Conservation (phyloP, 2,797 vertebrate species). For the Chloroceryle amazona region DNA sequence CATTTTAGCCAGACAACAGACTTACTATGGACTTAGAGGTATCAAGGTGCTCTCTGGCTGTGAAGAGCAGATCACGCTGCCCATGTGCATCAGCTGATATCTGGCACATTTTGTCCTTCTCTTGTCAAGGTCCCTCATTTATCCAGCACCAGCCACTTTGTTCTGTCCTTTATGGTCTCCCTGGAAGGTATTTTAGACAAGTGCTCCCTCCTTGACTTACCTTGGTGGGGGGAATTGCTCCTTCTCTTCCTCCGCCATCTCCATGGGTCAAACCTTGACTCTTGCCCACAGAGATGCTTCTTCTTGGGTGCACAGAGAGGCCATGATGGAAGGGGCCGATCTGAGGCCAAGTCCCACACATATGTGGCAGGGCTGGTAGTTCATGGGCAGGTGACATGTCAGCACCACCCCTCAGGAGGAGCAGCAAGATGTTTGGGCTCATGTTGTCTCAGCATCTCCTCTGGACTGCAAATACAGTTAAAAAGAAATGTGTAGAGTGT, state of each 20-base stretch:
- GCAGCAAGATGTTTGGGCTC: background rate
- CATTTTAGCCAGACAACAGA: background rate
- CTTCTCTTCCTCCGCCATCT: background rate
- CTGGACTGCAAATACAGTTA: background rate
- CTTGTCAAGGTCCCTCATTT: background rate
- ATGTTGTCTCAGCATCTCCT: background rate
- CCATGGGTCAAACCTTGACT: background rate
- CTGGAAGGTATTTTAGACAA: background rate
- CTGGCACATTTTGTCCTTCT: background rate
- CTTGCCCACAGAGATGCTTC: background rate
- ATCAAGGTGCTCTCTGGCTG: background rate
- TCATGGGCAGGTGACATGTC: background rate
- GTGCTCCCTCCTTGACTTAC: background rate
- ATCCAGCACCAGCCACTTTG: background rate
- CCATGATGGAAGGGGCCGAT: background rate
- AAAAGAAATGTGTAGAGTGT: fast-evolving
- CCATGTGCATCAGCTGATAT: background rate
- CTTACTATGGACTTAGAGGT: fast-evolving
- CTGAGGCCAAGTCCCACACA: background rate
- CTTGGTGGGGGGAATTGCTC: background rate
- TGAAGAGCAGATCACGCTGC: background rate
- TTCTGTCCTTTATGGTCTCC: background rate
- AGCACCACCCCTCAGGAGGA: fast-evolving
- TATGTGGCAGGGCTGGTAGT: fast-evolving
- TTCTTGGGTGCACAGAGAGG: background rate